Conservation (phyloP, 53 echinoderm and acorn worm genomes). For the Pentamera pediparva region DNA sequence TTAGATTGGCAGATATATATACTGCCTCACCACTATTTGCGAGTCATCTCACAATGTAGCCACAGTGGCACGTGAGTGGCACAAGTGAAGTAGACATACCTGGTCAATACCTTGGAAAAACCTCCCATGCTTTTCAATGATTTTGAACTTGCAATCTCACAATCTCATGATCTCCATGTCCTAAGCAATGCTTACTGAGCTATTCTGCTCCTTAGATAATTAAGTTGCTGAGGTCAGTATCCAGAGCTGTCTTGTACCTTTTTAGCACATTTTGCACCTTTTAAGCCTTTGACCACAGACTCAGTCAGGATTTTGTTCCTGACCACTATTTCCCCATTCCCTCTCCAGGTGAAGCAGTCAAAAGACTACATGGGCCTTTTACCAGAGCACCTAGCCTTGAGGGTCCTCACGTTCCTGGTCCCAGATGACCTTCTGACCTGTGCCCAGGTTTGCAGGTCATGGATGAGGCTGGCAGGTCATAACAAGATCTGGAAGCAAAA, state of each 20-base stretch:
- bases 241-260: neutral
- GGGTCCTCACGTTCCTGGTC: conserved; percentile 62
- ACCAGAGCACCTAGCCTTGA: conserved; percentile 65
- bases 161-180: too few relatives aligned
- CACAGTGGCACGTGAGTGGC: too few relatives aligned
- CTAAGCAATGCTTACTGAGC: too few relatives aligned
- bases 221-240: neutral
- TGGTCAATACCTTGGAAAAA: too few relatives aligned
- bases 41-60: too few relatives aligned
- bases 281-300: neutral
- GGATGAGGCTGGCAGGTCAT: conserved; percentile 71
- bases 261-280: neutral
- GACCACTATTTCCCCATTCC: neutral
- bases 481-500: conserved; percentile 90
- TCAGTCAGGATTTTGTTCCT: too few relatives aligned
- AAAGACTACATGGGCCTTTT: conserved; percentile 78
- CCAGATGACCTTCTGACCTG: conserved; percentile 69
- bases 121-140: too few relatives aligned
- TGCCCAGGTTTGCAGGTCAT: conserved; percentile 68
- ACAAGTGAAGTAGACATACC: too few relatives aligned
- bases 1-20: too few relatives aligned
- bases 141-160: too few relatives aligned
- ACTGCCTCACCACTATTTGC: too few relatives aligned
- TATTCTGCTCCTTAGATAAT: too few relatives aligned
- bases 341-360: conserved; percentile 75